Base-by-base conservation (phyloP, 2,797 vertebrate genomes). In the Mycteria americana region DNA sequence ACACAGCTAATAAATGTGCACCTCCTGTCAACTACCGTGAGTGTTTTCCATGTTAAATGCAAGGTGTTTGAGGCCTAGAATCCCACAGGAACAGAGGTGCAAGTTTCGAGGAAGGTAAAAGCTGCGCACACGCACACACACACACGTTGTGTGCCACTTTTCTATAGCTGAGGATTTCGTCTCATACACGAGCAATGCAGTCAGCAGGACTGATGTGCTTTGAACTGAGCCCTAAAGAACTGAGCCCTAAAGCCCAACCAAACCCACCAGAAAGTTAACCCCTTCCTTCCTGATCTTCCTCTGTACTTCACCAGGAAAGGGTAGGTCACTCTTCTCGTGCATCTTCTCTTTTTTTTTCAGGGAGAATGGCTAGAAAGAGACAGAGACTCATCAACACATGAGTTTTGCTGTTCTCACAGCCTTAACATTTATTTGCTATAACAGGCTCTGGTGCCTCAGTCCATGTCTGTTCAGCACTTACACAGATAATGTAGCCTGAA, bases 401-500 rank as follows among this genome's bases (percentile, higher is more conserved):
- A 81, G 21, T 83, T 91, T 85, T 75, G 18, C 51, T 74, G 11
- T 72, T 95, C 64, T 88, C 13, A 59, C 39, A 78, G 27, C 53
- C 37, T 88, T 84, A 84, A 81, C 37, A 60, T 54, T 51, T 65
- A 76, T 84, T 84, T 90, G 31, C 59, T 86, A 0, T 63, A 82
- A 82, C 30, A 85, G 69, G 10, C 51, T 74, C 73, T 81, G 51
- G 41, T 92, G 76, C 91, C 48, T 86, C 76, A 79, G 17, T 84
- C 48, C 16, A 3, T 79, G 73, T 88, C 81, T 76, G 48, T 86
- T 54, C 62, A 84, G 87, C 76, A 85, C 89, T 86, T 56, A 65
- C 39, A 64, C 35, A 91, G 92, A 95, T 87, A 90, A 90, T 77
- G 60, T 17, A 83, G 68, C 64, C 93, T 86, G 74, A 95, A 94